Base-by-base conservation (phyloP, 2,888 invertebrate species). In the Hydrotaea cyrtoneurina region DNA sequence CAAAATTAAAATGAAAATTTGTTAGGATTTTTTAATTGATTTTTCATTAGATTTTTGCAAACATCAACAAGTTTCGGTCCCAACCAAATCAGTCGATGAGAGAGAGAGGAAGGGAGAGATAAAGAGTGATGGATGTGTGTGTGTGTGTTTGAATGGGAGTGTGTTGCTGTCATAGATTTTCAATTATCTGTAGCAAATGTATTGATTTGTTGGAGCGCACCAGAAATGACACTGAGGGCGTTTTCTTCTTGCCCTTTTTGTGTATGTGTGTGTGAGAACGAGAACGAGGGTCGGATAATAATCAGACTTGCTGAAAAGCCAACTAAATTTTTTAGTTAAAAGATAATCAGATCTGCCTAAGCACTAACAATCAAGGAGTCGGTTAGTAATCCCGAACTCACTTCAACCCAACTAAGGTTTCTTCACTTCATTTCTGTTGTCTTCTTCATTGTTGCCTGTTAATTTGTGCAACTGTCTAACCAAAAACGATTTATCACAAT, bases 1-100 rank as follows among this genome's bases (percentile, higher is more conserved):
- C 62, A 43, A 75, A 50, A 64, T 17, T 11, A 31, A 64, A 50
- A 75, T 46, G 75, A 50, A 79, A 81, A 76, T 84, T 76, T 66
- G 53, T 26, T 76, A 21, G 39, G 66, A 84, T 78, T 81, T 84
- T 84, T 84, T 81, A 81, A 81, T 81, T 81, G 76, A 81, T 81
- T 81, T 84, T 84, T 81, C 78, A 84, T 84, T 84, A 75, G 76
- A 78, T 75, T 84, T 80, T 64, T 69, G 26, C 71, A 78, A 78
- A 78, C 80, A 80, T 80, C 74, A 83, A 80, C 74, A 80, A 83
- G 80, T 84, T 78, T 72, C 17, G 53, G 59, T 59, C 21, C 55
- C 1, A 19, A 0, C 10, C 7, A 53, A 43, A 10, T 7, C 10
- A n/a, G n/a, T n/a, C n/a, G n/a, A n/a, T n/a, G 1, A 43, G 2